Conservation (phyloP, 2,113 vertebrate genomes). For the Crotophaga sulcirostris region DNA sequence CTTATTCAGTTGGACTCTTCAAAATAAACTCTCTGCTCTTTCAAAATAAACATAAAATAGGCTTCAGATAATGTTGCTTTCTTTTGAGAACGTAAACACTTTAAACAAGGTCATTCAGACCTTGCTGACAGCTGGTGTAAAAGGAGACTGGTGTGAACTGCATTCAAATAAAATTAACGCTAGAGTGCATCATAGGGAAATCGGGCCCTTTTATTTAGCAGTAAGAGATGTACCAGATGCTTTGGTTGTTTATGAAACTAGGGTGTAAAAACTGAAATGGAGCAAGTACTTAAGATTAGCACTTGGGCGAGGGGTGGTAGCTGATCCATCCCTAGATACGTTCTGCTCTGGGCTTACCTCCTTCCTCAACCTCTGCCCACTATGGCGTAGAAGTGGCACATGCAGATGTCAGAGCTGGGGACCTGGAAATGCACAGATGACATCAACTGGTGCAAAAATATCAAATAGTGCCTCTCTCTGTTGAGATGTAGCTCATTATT, state of each 20-base stretch:
- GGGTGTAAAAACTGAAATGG: neutral
- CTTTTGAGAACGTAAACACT: neutral
- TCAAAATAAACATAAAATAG: conserved; percentile 35
- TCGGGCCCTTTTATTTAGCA: neutral
- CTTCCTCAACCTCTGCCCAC: neutral
- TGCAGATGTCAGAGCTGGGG: neutral
- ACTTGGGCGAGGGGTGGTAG: neutral
- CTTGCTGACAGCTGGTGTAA: conserved; percentile 33
- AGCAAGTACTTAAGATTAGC: neutral
- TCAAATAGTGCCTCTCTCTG: neutral
- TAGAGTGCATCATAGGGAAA: neutral
- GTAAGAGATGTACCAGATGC: neutral
- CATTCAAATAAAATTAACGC: neutral
- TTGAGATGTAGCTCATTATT: neutral
- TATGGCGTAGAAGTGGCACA: rapidly evolving
- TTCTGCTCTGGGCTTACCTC: neutral
- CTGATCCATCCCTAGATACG: neutral
- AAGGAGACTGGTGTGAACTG: conserved; percentile 12
- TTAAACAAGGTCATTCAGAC: conserved; percentile 19
- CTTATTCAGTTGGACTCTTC: neutral
- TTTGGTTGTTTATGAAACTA: neutral
- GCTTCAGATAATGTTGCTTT: conserved; percentile 29
- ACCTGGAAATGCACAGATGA: neutral
- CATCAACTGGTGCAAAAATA: neutral
- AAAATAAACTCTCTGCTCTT: conserved; percentile 46